Percentiles rank a stretch among this genome's conserved stretches.
phyloP scores from a whole-genome alignment of 2,797 vertebrate species.

The Sebastiscus tertius region DNA sequence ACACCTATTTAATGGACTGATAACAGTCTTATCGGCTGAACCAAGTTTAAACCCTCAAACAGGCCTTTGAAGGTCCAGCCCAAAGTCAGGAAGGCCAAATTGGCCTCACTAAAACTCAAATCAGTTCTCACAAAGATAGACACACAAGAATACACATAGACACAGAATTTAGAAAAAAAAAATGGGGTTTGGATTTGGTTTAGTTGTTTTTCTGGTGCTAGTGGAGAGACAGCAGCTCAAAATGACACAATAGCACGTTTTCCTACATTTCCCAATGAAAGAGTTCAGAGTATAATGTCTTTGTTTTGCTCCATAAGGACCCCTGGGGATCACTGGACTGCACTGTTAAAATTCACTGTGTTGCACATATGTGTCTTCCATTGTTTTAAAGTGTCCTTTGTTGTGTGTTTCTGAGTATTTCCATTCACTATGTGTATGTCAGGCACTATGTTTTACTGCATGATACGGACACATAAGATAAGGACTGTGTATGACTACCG shows the following conservation, averaged over 20 bases:
- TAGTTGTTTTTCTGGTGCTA: background rate
- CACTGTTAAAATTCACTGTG: slow-evolving; percentile 13
- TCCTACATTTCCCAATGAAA: background rate
- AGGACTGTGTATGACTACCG: background rate
- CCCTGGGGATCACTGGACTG: slow-evolving; percentile 13
- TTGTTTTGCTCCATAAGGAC: slow-evolving; percentile 1
- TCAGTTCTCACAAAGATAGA: background rate
- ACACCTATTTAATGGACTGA: too few relatives aligned
- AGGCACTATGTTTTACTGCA: slow-evolving; percentile 12
- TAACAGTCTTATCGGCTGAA: too few relatives aligned
- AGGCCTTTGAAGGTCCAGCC: background rate
- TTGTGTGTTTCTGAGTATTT: slow-evolving; percentile 30
- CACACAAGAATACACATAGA: background rate
- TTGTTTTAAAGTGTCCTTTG: slow-evolving; percentile 8
- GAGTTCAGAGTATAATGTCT: background rate
- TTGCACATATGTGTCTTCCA: slow-evolving; percentile 4
- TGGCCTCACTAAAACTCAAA: background rate
- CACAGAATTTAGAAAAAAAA: background rate
- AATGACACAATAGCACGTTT: background rate
- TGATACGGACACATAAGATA: slow-evolving; percentile 7
- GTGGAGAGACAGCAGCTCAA: background rate
- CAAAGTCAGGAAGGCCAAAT: background rate
- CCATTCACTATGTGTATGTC: background rate
- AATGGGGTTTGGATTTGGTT: background rate
- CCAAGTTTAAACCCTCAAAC: background rate